A percentile compares a stretch with the other conserved stretches of the same genome.
These are phyloP conservation scores for Sinocyclocheilus rhinocerous DNA, from an alignment of 2,113 vertebrate genomes.

Conservation along the genomic window DNA sequence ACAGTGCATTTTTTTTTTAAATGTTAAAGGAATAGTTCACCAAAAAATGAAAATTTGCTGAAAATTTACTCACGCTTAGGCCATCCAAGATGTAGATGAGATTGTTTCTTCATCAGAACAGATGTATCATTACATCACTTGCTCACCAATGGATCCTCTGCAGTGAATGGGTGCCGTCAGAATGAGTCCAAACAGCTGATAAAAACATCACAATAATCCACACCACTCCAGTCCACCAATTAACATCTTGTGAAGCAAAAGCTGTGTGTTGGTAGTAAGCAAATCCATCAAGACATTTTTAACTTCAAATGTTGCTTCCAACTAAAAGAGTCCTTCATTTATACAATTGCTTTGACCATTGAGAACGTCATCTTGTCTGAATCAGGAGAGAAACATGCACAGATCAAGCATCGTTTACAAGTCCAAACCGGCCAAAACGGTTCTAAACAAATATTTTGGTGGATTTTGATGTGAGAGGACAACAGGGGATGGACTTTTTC, in stretches of 20 bases:
- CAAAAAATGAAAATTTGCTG: not conserved
- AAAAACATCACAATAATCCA: not conserved
- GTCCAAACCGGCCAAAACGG: not conserved
- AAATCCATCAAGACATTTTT: not conserved
- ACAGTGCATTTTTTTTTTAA: not conserved
- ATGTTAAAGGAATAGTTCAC: not conserved
- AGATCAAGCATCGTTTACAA: no score
- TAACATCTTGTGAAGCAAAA: constrained; percentile 64
- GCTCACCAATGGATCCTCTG: not conserved
- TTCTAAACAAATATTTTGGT: not conserved
- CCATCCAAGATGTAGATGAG: not conserved
- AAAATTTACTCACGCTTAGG: not conserved
- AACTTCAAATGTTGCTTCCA: not conserved
- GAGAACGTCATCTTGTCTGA: not conserved
- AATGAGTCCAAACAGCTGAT: constrained; percentile 58
- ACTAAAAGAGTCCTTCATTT: not conserved
- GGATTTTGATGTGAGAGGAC: not conserved
- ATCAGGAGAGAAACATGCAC: not conserved
- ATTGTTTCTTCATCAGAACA: not conserved
- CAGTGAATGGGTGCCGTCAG: not conserved
- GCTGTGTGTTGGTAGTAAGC: not conserved
- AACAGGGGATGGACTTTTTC: not conserved
- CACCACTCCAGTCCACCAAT: not conserved
- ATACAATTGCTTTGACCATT: not conserved
- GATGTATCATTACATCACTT: not conserved